phyloP scores from a whole-genome alignment of 2,797 vertebrate genomes.

The Podargus strigoides region DNA sequence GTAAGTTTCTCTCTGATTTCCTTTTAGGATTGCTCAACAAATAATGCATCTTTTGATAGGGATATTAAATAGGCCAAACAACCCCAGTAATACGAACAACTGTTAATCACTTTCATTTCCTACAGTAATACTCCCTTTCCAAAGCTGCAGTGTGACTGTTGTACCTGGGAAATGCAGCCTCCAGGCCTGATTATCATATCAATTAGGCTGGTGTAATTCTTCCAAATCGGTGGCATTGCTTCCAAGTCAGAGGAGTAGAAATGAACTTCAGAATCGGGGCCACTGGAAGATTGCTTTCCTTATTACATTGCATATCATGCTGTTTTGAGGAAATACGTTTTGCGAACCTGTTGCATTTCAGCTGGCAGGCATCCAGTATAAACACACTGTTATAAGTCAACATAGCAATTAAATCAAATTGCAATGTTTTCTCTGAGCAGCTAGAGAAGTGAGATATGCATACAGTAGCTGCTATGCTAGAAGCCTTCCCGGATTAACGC shows the following conservation, averaged over 20 bases:
- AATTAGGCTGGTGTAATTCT: slow-evolving; percentile 29
- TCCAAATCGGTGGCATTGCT: neutral
- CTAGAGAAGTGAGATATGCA: slow-evolving; percentile 13
- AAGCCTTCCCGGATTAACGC: slow-evolving; percentile 8
- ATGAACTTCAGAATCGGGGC: neutral
- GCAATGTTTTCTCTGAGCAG: slow-evolving; percentile 26
- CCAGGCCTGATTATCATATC: slow-evolving; percentile 28
- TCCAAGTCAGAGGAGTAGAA: neutral
- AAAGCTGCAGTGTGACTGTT: neutral
- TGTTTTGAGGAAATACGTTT: slow-evolving; percentile 34
- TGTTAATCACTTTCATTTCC: slow-evolving; percentile 38
- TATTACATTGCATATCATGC: slow-evolving; percentile 4
- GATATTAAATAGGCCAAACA: slow-evolving; percentile 36
- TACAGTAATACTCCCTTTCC: neutral
- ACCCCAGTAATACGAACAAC: neutral
- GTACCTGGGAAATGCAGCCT: slow-evolving; percentile 48
- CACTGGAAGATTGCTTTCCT: neutral
- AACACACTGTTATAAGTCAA: slow-evolving; percentile 59
- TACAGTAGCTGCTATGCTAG: slow-evolving; percentile 4
- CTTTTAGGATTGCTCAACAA: slow-evolving; percentile 4
- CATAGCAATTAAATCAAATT: slow-evolving; percentile 63
- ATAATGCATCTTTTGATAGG: slow-evolving; percentile 13
- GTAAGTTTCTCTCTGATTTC: slow-evolving; percentile 3
- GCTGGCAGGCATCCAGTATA: slow-evolving; percentile 54
- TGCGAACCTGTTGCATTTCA: slow-evolving; percentile 45